phyloP scores from a whole-genome alignment of 2,797 vertebrate species.

The Chelon labrosus region DNA sequence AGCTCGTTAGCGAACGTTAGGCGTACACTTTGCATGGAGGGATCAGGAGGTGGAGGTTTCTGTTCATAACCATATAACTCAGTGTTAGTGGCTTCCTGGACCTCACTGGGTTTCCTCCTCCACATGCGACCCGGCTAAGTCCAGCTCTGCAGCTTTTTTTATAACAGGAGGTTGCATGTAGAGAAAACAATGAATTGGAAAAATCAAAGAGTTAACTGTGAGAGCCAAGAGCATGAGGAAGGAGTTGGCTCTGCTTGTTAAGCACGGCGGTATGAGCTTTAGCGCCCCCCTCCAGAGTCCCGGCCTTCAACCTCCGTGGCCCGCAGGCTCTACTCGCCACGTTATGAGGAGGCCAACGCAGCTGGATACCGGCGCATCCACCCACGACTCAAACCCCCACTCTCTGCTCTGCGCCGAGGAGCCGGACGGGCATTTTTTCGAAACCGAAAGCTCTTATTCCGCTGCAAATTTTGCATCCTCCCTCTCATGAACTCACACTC shows the following conservation, averaged over 20 bases:
- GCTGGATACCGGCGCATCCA: constrained; percentile 60
- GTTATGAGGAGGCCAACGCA: constrained; percentile 61
- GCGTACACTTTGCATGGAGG: constrained; percentile 8
- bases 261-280: constrained; percentile 35
- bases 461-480: constrained; percentile 41
- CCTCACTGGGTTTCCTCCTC: constrained; percentile 62
- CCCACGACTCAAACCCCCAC: constrained; percentile 77
- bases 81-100: constrained; percentile 41
- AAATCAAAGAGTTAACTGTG: constrained; percentile 75
- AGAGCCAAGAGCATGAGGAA: constrained; percentile 56
- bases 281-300: constrained; percentile 50
- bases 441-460: constrained; percentile 8
- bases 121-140: constrained; percentile 38
- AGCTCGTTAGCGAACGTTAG: constrained; percentile 20
- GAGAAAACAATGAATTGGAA: constrained; percentile 75
- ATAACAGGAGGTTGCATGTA: constrained; percentile 30
- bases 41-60: constrained; percentile 48
- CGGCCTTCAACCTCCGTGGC: constrained; percentile 62
- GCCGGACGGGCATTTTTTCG: constrained; percentile 26
- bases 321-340: constrained; percentile 42
- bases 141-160: constrained; percentile 13
- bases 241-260: constrained; percentile 67
- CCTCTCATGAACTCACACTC: constrained; percentile 20
- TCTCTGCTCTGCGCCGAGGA: constrained; percentile 22
- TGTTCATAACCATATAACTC: constrained; percentile 60